Conservation (phyloP, 2,888 invertebrate species). For the Allacma fusca region DNA sequence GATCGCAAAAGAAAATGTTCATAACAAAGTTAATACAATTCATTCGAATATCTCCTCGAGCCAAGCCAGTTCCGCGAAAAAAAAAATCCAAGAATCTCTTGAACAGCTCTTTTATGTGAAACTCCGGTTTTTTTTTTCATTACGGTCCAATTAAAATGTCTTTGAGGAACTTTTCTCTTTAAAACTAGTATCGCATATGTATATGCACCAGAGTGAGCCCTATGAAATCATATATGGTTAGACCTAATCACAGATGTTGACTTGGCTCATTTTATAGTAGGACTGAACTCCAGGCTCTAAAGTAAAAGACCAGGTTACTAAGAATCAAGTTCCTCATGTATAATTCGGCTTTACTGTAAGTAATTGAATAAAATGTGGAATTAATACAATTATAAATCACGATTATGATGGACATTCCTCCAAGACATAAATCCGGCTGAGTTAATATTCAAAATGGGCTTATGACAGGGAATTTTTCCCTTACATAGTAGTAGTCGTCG, state of each 20-base stretch:
- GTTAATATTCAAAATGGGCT: neutral
- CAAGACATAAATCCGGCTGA: neutral
- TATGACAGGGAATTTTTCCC: neutral
- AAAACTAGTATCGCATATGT: no score
- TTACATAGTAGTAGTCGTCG: conserved; percentile 20
- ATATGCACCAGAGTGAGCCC: no score
- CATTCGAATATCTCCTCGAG: conserved; percentile 11
- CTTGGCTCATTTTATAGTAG: no score
- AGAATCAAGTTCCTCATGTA: no score
- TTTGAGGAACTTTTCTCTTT: neutral
- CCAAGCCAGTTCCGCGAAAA: neutral
- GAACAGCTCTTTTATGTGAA: neutral
- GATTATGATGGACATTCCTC: conserved; percentile 9
- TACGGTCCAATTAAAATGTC: conserved; percentile 10
- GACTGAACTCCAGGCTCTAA: no score
- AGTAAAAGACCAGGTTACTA: no score
- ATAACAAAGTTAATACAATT: neutral
- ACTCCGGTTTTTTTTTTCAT: neutral
- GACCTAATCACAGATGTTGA: no score
- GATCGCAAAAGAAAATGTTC: conserved; percentile 23
- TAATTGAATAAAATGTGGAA: neutral
- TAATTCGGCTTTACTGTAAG: no score
- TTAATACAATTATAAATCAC: conserved; percentile 7
- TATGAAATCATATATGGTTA: no score
- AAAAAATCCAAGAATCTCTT: neutral